phyloP scores from a whole-genome alignment of 2,888 invertebrate species.

The Nephrotoma guestfalica region DNA sequence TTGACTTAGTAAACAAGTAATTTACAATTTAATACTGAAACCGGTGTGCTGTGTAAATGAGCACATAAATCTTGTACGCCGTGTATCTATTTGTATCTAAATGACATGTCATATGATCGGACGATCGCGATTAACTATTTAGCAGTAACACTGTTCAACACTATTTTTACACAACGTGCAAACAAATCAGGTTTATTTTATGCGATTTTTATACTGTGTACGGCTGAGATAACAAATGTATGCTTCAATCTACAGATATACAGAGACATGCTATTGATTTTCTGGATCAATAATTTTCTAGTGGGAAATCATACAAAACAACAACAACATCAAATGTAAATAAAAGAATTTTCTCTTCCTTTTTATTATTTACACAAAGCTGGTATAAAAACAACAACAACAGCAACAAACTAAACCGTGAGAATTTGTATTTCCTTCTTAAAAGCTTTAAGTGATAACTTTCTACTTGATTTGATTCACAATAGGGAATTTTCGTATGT shows the following conservation, averaged over 20 bases:
- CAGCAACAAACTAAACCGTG: neutral
- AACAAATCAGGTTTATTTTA: neutral
- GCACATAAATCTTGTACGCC: neutral
- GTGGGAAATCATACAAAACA: neutral
- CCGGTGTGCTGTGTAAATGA: neutral
- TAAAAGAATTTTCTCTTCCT: neutral
- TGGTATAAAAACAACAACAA: neutral
- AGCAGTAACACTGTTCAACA: too few species aligned
- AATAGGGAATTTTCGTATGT: neutral
- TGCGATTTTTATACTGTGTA: neutral
- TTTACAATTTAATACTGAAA: neutral
- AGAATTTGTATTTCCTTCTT: neutral
- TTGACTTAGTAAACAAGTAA: neutral
- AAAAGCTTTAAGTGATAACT: neutral
- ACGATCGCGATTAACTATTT: neutral
- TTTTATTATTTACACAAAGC: neutral
- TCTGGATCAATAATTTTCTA: neutral
- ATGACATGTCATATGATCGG: neutral
- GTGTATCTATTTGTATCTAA: neutral
- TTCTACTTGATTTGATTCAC: neutral
- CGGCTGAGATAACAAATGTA: neutral
- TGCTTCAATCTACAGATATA: neutral
- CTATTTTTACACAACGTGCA: neutral
- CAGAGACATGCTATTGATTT: neutral
- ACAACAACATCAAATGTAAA: neutral